phyloP scores from a whole-genome alignment of 2,113 vertebrate species.

The Apodemus sylvaticus region DNA sequence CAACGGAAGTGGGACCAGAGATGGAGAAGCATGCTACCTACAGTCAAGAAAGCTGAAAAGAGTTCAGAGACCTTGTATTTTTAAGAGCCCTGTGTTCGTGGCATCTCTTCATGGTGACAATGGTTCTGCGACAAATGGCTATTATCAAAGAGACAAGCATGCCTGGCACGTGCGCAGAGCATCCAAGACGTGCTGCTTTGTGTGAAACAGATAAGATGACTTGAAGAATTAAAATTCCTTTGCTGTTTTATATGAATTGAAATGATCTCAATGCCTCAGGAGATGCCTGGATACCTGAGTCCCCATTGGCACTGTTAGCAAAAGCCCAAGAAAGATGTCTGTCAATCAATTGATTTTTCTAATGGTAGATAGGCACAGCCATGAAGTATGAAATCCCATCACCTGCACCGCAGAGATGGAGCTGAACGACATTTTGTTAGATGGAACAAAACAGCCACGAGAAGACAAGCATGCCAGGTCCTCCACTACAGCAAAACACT shows the following conservation, averaged over 20 bases:
- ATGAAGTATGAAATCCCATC: not conserved
- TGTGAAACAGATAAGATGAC: not conserved
- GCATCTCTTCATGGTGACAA: not conserved
- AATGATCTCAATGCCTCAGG: not conserved
- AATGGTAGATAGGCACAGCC: not conserved
- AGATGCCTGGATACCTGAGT: not conserved
- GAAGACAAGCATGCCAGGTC: not conserved
- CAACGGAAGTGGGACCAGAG: no score
- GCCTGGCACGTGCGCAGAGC: not conserved
- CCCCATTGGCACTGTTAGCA: not conserved
- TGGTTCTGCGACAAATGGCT: not conserved
- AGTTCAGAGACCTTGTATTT: no score
- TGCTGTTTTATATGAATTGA: not conserved
- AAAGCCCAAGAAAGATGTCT: not conserved
- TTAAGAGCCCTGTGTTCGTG: not conserved
- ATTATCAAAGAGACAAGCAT: not conserved
- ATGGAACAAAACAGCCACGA: not conserved
- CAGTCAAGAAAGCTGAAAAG: no score
- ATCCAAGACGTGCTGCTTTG: not conserved
- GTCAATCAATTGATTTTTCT: not conserved
- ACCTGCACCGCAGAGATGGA: not conserved
- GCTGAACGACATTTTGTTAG: not conserved
- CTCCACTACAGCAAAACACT: not conserved
- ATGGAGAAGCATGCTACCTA: no score
- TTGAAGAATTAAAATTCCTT: not conserved